A percentile compares a stretch with the other conserved stretches of the same genome.
Evolutionary conservation across 2,797 vertebrate species (phyloP).

Genomic region (Lophura swinhoii): DNA sequence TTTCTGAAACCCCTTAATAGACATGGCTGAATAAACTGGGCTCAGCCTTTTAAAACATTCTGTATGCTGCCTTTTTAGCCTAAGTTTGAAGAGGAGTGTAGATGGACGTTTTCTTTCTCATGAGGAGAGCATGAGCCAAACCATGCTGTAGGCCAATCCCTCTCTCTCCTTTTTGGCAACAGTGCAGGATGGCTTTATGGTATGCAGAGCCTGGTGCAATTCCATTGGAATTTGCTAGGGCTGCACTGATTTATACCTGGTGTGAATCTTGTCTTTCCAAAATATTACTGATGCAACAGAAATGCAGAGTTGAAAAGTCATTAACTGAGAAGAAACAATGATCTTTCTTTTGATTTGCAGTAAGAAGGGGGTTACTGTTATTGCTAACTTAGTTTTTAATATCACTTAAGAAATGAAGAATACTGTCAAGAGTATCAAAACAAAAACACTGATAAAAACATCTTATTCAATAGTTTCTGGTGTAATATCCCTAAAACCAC

Average conservation of each 20-base stretch:
- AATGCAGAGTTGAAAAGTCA: neutral
- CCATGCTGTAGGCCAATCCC: neutral
- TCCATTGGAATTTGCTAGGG: conserved; percentile 42
- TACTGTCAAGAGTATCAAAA: neutral
- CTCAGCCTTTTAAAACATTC: conserved; percentile 14
- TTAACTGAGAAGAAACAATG: neutral
- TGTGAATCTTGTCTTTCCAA: neutral
- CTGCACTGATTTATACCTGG: conserved; percentile 55
- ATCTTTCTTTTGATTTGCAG: neutral
- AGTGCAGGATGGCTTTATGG: neutral
- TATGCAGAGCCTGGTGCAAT: conserved; percentile 18
- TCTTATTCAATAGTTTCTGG: neutral
- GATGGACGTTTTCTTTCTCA: conserved; percentile 14
- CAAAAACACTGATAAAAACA: neutral
- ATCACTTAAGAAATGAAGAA: neutral
- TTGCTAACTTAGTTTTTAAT: neutral
- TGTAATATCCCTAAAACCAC: neutral
- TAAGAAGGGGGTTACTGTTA: neutral
- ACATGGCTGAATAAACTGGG: neutral
- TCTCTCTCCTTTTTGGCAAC: conserved; percentile 32
- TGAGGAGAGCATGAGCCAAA: conserved; percentile 24
- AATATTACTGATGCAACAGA: conserved; percentile 18
- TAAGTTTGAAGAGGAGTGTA: neutral
- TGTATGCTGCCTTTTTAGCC: conserved; percentile 9
- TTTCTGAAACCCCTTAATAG: conserved; percentile 3